Conservation (phyloP, 1,140 invertebrate genomes). For the Euura lappo region DNA sequence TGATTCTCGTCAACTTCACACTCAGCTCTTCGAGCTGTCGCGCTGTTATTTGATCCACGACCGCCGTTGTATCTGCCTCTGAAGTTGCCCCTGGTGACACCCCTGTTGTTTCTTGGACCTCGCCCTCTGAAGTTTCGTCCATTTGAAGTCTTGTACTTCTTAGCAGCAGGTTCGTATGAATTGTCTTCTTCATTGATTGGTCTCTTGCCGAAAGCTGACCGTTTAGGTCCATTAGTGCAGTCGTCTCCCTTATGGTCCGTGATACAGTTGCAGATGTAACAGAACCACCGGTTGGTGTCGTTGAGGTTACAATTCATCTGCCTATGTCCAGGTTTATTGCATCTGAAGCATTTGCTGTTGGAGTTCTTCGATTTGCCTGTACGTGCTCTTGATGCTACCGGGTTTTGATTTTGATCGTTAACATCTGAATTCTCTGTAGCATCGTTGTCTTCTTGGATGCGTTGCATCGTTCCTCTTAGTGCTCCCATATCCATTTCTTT, state of each 20-base stretch:
- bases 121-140: slow-evolving; percentile 14
- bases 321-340: slow-evolving; percentile 26
- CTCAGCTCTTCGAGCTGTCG: slow-evolving; percentile 25
- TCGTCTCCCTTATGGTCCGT: slow-evolving; percentile 21
- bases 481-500: slow-evolving; percentile 22
- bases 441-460: slow-evolving; percentile 22
- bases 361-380: slow-evolving; percentile 9
- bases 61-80: slow-evolving; percentile 16
- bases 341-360: slow-evolving; percentile 25
- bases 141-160: slow-evolving; percentile 13
- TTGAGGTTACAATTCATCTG: slow-evolving; percentile 21
- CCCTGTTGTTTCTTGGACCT: slow-evolving; percentile 16
- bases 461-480: slow-evolving; percentile 18
- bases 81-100: not conserved
- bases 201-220: slow-evolving; percentile 22
- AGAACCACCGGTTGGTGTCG: slow-evolving; percentile 24
- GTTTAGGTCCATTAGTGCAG: slow-evolving; percentile 11
- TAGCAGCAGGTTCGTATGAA: slow-evolving; percentile 18
- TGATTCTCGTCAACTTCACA: slow-evolving; percentile 14
- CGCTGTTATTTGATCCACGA: slow-evolving; percentile 12
- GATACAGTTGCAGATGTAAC: slow-evolving; percentile 20
- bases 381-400: slow-evolving; percentile 15
- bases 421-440: slow-evolving; percentile 15
- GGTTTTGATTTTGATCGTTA: slow-evolving; percentile 14
- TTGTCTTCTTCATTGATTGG: slow-evolving; percentile 9